These are phyloP conservation scores for Pterophyllum scalare DNA, from an alignment of 2,113 vertebrate species.

Conservation along the genomic window DNA sequence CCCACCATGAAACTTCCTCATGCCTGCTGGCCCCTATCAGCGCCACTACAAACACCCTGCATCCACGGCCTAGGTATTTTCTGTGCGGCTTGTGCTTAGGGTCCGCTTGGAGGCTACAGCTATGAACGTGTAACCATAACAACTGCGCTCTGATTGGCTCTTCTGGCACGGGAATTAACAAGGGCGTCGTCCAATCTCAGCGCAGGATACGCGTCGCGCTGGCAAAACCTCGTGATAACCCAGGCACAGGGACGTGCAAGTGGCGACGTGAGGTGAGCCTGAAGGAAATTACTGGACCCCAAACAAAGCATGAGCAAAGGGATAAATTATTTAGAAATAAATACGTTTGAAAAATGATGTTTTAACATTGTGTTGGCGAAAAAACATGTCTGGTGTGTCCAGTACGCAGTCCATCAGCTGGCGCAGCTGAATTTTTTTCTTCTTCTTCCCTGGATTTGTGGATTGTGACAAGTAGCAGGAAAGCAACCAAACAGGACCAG, in stretches of 20 bases:
- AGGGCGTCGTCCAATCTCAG: conserved; percentile 92
- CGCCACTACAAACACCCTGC: conserved; percentile 3
- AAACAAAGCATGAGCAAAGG: conserved; percentile 44
- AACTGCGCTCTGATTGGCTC: conserved; percentile 88
- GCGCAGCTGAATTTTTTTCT: conserved; percentile 37
- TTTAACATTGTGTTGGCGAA: conserved; percentile 5
- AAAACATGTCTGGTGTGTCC: conserved; percentile 40
- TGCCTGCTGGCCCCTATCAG: conserved; percentile 14
- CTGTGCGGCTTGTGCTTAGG: conserved; percentile 70
- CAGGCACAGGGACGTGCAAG: conserved; percentile 90
- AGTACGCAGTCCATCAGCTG: conserved; percentile 39
- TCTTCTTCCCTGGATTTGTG: conserved; percentile 67
- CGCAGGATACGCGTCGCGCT: conserved; percentile 89
- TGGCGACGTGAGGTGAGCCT: conserved; percentile 87
- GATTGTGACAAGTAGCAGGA: conserved; percentile 73
- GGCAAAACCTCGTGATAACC: conserved; percentile 75
- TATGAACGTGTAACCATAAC: conserved; percentile 91
- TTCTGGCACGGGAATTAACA: conserved; percentile 76
- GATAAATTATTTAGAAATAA: conserved; percentile 31
- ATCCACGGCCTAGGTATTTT: conserved; percentile 38
- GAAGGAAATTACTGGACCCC: conserved; percentile 78
- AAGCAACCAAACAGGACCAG: conserved; percentile 33
- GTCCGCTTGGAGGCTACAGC: conserved; percentile 91
- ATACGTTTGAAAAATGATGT: conserved; percentile 4
- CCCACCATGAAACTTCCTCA: conserved; percentile 12